These are phyloP conservation scores for Plecotus auritus DNA, from an alignment of 2,113 vertebrate genomes.

Conservation along the genomic window DNA sequence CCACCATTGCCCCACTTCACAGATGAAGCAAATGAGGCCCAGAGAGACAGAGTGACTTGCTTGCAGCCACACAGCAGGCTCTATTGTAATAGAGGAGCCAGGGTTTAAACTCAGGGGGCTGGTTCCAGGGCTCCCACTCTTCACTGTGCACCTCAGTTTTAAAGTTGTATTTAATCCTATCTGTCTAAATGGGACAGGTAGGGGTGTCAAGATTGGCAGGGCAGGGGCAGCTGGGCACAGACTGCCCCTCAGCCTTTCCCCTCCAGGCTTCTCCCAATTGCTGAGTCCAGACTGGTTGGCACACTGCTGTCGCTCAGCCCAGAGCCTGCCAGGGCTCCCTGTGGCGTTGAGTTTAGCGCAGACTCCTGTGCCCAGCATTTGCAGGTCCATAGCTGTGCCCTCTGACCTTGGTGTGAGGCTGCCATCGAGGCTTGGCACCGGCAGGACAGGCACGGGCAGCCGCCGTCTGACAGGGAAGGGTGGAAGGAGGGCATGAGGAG, in stretches of 20 bases:
- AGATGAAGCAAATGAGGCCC: not conserved
- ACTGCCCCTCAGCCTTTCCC: not conserved
- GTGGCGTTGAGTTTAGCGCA: no score
- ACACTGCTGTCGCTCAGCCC: not conserved
- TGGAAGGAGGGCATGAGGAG: not conserved
- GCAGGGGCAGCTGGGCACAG: not conserved
- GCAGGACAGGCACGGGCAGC: not conserved
- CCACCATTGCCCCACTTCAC: not conserved
- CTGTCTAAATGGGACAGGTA: not conserved
- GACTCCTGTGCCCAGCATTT: no score
- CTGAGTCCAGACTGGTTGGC: not conserved
- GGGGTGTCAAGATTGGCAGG: not conserved
- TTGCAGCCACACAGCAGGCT: not conserved
- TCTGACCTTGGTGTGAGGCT: not conserved
- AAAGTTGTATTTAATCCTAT: not conserved
- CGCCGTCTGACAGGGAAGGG: fast-evolving
- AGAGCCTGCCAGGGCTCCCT: not conserved
- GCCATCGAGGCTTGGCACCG: not conserved
- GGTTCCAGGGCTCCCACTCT: not conserved
- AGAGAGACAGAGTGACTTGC: not conserved
- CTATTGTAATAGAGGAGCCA: not conserved
- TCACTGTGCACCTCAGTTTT: not conserved
- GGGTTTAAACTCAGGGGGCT: not conserved
- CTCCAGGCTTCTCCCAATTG: not conserved
- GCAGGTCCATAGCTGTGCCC: no score